Conservation (phyloP, 2,888 invertebrate genomes). For the Caenorhabditis sp. region DNA sequence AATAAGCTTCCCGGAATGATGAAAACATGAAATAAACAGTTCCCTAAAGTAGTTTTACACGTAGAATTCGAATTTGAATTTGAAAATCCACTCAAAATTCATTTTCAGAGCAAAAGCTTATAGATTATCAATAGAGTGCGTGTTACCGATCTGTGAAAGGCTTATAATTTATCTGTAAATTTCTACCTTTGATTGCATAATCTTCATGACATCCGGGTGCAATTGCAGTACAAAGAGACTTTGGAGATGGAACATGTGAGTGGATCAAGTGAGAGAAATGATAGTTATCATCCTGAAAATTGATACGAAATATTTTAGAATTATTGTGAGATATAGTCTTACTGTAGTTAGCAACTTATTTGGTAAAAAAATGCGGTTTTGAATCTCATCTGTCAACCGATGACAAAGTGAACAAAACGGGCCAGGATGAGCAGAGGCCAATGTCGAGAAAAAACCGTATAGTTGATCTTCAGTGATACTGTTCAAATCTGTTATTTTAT, state of each 20-base stretch:
- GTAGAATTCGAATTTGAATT: too few relatives aligned
- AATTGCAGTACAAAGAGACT: conserved; percentile 40
- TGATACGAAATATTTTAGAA: background rate
- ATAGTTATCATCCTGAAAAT: conserved; percentile 40
- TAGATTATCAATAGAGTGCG: too few relatives aligned
- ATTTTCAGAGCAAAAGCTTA: too few relatives aligned
- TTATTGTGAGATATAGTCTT: background rate
- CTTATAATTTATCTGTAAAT: too few relatives aligned
- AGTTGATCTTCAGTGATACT: conserved; percentile 50
- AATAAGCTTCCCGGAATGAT: too few relatives aligned
- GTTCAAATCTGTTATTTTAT: conserved; percentile 40
- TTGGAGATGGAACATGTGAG: conserved; percentile 44
- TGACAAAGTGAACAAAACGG: conserved; percentile 54
- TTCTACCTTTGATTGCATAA: conserved; percentile 37
- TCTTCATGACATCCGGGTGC: conserved; percentile 51
- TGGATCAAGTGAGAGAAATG: conserved; percentile 29
- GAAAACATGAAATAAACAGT: too few relatives aligned
- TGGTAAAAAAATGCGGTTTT: conserved; percentile 24
- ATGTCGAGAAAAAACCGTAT: conserved; percentile 45
- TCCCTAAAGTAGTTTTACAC: too few relatives aligned
- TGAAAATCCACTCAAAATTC: too few relatives aligned
- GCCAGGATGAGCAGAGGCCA: conserved; percentile 46
- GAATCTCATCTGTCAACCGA: conserved; percentile 37
- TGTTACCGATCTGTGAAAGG: too few relatives aligned
- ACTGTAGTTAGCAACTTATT: conserved; percentile 20